phyloP scores from a whole-genome alignment of 2,888 invertebrate genomes.

The Stenotaenia linearis region DNA sequence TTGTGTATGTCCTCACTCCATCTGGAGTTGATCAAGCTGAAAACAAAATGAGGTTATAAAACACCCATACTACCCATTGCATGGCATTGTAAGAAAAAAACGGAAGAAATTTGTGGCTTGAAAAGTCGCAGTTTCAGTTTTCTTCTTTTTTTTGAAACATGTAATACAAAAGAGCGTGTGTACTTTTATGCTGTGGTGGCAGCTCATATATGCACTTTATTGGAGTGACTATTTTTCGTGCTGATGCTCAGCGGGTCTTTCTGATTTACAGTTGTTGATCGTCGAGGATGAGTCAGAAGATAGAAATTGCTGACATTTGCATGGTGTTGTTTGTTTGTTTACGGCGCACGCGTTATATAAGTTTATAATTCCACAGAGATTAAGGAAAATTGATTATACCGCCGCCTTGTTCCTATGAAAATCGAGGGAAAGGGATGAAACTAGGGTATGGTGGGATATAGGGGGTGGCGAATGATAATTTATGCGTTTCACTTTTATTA shows the following conservation, averaged over 20 bases:
- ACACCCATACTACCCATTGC: background rate
- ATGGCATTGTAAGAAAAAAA: slow-evolving; percentile 11
- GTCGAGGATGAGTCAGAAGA: slow-evolving; percentile 19
- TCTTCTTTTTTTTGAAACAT: background rate
- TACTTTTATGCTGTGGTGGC: slow-evolving; percentile 14
- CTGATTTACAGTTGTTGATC: slow-evolving; percentile 21
- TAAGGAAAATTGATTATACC: slow-evolving; percentile 3
- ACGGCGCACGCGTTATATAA: background rate
- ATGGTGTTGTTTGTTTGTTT: slow-evolving; percentile 15
- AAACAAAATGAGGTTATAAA: slow-evolving; percentile 26
- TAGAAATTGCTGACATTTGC: background rate
- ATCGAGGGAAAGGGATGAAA: background rate
- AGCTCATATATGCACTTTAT: slow-evolving; percentile 5
- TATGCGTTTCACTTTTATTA: slow-evolving; percentile 26
- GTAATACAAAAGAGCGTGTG: background rate
- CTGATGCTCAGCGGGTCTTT: slow-evolving; percentile 14
- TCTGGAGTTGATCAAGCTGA: slow-evolving; percentile 26
- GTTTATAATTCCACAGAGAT: slow-evolving; percentile 23
- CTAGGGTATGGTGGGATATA: background rate
- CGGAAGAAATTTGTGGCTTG: slow-evolving; percentile 20
- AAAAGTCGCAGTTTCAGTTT: background rate
- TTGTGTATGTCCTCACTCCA: slow-evolving; percentile 23
- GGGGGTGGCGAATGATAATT: background rate
- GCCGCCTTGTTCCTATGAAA: background rate
- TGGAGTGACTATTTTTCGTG: background rate